Base-by-base conservation (phyloP, 1,140 invertebrate species). In the Drosophila santomea region DNA sequence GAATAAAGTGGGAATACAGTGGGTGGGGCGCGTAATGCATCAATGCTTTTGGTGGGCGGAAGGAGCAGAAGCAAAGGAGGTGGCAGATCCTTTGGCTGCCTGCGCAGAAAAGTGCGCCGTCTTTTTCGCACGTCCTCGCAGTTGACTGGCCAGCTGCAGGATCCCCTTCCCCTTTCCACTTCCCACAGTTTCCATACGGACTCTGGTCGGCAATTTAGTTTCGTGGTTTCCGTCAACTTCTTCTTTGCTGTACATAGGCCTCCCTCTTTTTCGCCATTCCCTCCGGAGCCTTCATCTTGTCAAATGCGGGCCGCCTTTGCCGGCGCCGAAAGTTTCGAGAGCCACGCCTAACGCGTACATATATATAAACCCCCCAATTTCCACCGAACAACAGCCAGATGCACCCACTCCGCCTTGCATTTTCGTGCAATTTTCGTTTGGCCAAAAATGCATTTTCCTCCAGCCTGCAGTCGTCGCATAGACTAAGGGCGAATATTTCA, bases 31-130 rank as follows among this genome's bases (percentile, higher is more conserved):
- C 20, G 20, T 20, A 20, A 20, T 20, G 20, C 20, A 20, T 20
- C 20, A 20, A 20, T 20, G 20, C 20, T 20, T 20, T 20, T 20
- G 20, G 20, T 20, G 20, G 20, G 20, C 20, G 20, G 20, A 20
- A 20, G 20, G 20, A 20, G 20, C 20, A 20, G 20, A 20, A 20
- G 20, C 2, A 20, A 32, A 10, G 44, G 35, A 45, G 56, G 25
- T 62, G 58, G 63, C 58, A 63, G 45, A 68, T 80, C 58, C 51
- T 52, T 61, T 74, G 38, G 68, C 48, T 74, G 82, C 75, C 83
- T 79, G 83, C 84, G 83, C 84, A 84, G 84, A 89, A 88, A 89
- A 88, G 84, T 63, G 68, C 80, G 84, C 84, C 72, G 81, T 88
- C 84, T 89, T 88, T 84, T 89, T 88, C 76, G 84, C 84, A 89